A percentile compares a stretch with the other conserved stretches of the same genome.
Evolutionary conservation across 2,113 vertebrate species (phyloP).

Genomic region (Ceyx cyanopectus): DNA sequence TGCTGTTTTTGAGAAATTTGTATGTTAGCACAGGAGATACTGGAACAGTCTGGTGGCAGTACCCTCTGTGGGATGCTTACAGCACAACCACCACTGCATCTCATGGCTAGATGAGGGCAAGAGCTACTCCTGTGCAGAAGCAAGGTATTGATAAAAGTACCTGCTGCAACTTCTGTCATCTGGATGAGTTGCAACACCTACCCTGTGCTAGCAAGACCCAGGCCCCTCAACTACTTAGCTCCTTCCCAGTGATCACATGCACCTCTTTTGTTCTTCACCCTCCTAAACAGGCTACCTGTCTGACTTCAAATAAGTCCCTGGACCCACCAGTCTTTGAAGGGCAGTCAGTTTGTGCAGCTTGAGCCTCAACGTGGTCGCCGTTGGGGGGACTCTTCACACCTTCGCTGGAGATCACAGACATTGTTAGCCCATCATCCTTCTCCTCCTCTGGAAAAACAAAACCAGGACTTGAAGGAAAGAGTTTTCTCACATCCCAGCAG

Average conservation of each 20-base stretch:
- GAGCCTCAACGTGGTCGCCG: conserved; percentile 44
- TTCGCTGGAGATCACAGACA: conserved; percentile 60
- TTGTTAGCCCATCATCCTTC: conserved; percentile 59
- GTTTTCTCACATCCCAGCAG: not conserved
- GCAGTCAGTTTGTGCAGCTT: not conserved
- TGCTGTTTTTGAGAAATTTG: not conserved
- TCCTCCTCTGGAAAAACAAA: conserved; percentile 65
- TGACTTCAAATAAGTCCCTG: not conserved
- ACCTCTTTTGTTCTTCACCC: not conserved
- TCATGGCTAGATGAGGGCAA: not conserved
- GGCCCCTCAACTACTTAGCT: not conserved
- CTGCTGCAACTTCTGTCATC: not conserved
- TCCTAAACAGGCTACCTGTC: not conserved
- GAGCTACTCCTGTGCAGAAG: not conserved
- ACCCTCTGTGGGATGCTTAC: not conserved
- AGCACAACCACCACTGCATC: not conserved
- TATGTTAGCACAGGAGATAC: not conserved
- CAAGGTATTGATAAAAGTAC: not conserved
- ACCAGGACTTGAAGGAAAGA: not conserved
- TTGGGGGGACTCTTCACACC: conserved; percentile 46
- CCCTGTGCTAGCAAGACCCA: rapidly evolving
- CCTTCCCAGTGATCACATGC: not conserved
- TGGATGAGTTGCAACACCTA: not conserved
- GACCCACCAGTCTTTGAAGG: conserved; percentile 52
- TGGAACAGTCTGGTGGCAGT: not conserved